Conservation (phyloP, 2,888 invertebrate species). For the Zeuzera pyrina region DNA sequence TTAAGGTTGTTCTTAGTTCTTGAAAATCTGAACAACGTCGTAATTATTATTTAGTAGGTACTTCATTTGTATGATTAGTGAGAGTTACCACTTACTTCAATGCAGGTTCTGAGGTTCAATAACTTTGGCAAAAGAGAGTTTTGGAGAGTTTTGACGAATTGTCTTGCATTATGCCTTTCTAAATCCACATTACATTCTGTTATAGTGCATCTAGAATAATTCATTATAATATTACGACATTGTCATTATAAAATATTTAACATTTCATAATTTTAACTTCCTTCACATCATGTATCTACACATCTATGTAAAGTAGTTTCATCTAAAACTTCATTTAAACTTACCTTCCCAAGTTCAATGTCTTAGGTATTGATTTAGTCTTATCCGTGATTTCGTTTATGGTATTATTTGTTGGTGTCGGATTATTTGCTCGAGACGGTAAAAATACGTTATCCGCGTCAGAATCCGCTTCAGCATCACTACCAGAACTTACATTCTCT, state of each 20-base stretch:
- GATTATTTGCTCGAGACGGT: constrained; percentile 52
- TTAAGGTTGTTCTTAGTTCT: too few relatives aligned
- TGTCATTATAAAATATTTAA: background rate
- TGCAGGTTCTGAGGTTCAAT: constrained; percentile 81
- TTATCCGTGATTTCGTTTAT: constrained; percentile 29
- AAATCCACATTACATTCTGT: constrained; percentile 84
- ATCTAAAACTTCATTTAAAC: too few relatives aligned
- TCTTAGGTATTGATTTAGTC: constrained; percentile 53
- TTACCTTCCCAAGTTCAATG: constrained; percentile 61
- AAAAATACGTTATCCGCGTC: constrained; percentile 67
- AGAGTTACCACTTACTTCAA: constrained; percentile 80
- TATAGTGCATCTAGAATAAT: constrained; percentile 49
- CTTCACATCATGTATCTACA: too few relatives aligned
- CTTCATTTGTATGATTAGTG: too few relatives aligned
- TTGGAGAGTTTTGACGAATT: constrained; percentile 84
- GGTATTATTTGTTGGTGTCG: constrained; percentile 28
- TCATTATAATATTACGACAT: background rate
- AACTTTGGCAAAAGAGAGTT: constrained; percentile 84
- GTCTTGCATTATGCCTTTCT: constrained; percentile 88
- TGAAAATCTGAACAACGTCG: too few relatives aligned
- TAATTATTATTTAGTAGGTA: too few relatives aligned
- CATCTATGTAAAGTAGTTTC: too few relatives aligned
- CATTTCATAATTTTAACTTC: background rate
- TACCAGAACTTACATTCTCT: constrained; percentile 72
- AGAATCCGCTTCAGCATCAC: constrained; percentile 63